Evolutionary conservation across 2,888 invertebrate genomes (phyloP), one percentile per base, ranked within the genome.

Genomic region (Ophion costatus): DNA sequence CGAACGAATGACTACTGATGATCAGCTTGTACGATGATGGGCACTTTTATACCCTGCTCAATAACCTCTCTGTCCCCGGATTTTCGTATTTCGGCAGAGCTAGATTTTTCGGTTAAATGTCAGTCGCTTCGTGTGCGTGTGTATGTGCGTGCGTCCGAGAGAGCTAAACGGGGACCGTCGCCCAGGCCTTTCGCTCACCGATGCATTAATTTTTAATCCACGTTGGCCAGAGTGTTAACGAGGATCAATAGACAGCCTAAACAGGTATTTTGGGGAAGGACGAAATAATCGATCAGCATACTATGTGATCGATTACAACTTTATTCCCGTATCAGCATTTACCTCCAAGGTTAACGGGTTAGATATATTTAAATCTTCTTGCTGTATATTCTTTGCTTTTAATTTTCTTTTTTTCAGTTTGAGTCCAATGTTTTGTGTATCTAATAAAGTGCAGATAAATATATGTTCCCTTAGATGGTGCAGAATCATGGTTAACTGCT

Each of bases 21-120:
- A 69, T 64, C 67, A 57, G 22, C 45, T 70, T 57, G 59, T 59
- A 42, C 59, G 14, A 61, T 14, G 22, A 42, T 20, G 38, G 29
- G 42, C 56, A 74, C 63, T 87, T 87, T 87, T 87, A 87, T 87
- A 87, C 82, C 20, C 78, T 45, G 61, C 42, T 64, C 11, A 9
- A 42, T 9, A 22, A 51, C 22, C 17, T 6, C 22, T 9, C 14
- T 66, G 24, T 59, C 56, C 38, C 70, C 51, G 64, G 9, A 57
- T 17, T 14, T 64, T 22, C n/a, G 7, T 24, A 75, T 74, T 79
- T 80, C 70, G 75, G 71, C 51, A 38, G 38, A 83, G 74, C 78
- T 33, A 20, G 63, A 76, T 83, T 66, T 74, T 82, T 80, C 79
- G 75, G 56, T 42, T 83, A 71, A 83, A 83, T 83, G 83, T 83